phyloP scores from a whole-genome alignment of 1,140 invertebrate species.

The Lysiphlebus fabarum region DNA sequence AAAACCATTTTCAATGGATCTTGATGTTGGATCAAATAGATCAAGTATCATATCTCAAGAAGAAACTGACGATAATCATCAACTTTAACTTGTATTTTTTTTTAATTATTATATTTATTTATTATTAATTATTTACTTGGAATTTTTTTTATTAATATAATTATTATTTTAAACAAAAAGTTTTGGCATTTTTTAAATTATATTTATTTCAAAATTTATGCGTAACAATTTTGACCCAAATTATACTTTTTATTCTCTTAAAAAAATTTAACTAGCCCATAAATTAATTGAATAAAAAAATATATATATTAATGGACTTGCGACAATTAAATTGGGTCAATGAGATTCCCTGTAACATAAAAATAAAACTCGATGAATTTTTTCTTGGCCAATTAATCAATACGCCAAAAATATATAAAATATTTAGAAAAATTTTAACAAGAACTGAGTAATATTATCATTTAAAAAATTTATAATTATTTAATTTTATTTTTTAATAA shows the following conservation, averaged over 20 bases:
- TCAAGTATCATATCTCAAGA: constrained; percentile 59
- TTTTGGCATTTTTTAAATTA: background rate
- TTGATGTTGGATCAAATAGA: constrained; percentile 57
- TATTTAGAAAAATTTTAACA: too few relatives aligned
- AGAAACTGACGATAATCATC: constrained; percentile 43
- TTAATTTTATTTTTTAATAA: too few relatives aligned
- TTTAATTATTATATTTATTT: background rate
- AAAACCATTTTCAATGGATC: constrained; percentile 58
- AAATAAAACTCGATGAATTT: constrained; percentile 9
- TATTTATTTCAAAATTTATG: background rate
- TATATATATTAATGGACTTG: constrained; percentile 9
- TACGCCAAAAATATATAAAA: too few relatives aligned
- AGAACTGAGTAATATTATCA: too few relatives aligned
- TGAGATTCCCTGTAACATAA: background rate
- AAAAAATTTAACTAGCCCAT: background rate
- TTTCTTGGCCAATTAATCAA: too few relatives aligned
- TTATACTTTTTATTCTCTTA: background rate
- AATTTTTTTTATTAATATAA: background rate
- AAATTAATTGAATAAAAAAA: constrained; percentile 1
- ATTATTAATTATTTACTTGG: background rate
- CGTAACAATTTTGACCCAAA: constrained; percentile 15
- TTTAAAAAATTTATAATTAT: too few relatives aligned
- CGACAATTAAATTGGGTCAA: constrained; percentile 1
- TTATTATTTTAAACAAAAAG: background rate
- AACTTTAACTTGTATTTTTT: constrained; percentile 27